These are phyloP conservation scores for Coenobita brevimanus DNA, from an alignment of 1,140 invertebrate species.

Conservation along the genomic window DNA sequence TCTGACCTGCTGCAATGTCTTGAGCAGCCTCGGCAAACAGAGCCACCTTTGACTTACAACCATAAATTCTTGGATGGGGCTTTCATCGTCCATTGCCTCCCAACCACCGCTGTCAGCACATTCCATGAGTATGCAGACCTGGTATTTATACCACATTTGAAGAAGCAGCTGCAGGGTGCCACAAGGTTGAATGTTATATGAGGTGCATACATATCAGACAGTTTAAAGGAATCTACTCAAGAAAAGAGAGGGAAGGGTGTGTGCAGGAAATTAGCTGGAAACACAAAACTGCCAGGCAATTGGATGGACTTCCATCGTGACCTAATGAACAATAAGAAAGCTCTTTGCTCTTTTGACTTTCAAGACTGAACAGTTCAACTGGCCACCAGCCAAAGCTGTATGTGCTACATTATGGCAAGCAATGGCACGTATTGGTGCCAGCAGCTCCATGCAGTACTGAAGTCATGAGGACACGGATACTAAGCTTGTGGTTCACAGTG, in stretches of 20 bases:
- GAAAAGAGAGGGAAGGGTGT: constrained; percentile 8
- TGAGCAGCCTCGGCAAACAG: neutral
- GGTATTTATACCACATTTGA: neutral
- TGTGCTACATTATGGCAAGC: neutral
- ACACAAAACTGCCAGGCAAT: constrained; percentile 5
- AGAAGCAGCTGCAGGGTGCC: neutral
- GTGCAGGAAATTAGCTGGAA: neutral
- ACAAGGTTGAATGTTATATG: neutral
- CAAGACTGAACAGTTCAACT: neutral
- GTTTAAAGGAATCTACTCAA: neutral
- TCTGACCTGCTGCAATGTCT: constrained; percentile 24
- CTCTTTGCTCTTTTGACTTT: constrained; percentile 10
- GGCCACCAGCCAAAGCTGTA: neutral
- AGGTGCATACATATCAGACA: neutral
- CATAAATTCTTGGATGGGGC: neutral
- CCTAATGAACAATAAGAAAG: constrained; percentile 6
- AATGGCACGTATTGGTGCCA: no score
- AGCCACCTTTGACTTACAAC: neutral
- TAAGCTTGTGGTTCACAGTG: neutral
- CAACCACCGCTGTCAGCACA: neutral
- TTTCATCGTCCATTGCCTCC: neutral
- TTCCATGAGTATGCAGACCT: neutral
- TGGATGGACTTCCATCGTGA: neutral
- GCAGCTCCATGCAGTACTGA: neutral
- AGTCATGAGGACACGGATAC: constrained; percentile 3